Evolutionary conservation across 2,797 vertebrate species (phyloP).

Genomic region (Dipus sagitta): DNA sequence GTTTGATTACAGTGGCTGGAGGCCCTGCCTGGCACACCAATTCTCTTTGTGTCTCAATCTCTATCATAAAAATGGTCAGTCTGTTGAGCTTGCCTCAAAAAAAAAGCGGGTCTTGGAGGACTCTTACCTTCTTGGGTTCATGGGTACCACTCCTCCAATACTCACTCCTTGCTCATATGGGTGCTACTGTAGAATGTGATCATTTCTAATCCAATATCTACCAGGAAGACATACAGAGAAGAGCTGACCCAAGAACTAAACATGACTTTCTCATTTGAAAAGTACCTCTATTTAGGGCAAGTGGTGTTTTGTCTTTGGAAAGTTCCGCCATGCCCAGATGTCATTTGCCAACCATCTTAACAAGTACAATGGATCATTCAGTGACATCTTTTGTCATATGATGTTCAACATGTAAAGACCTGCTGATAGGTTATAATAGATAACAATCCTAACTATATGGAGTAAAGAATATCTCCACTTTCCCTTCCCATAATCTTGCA

Average conservation of each 20-base stretch:
- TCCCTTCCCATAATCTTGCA: background rate
- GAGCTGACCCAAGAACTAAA: background rate
- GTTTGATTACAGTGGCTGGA: too few relatives aligned
- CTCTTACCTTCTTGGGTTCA: background rate
- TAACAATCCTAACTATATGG: background rate
- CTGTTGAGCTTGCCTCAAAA: too few relatives aligned
- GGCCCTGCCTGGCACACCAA: too few relatives aligned
- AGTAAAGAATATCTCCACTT: background rate
- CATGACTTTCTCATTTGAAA: background rate
- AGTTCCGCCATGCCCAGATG: background rate
- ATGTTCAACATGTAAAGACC: background rate
- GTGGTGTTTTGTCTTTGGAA: background rate
- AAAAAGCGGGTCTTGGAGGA: background rate
- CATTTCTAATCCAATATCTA: background rate
- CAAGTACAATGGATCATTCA: background rate
- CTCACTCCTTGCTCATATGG: fast-evolving
- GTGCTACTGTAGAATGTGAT: background rate
- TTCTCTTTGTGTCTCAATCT: too few relatives aligned
- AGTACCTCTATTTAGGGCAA: background rate
- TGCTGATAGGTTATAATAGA: background rate
- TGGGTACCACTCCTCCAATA: background rate
- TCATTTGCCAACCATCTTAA: background rate
- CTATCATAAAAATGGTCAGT: too few relatives aligned
- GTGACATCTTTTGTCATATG: background rate
- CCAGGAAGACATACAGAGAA: background rate